Evolutionary conservation across 2,888 invertebrate species (phyloP), one percentile per base, ranked within the genome.

Genomic region (Eulithis prunata): DNA sequence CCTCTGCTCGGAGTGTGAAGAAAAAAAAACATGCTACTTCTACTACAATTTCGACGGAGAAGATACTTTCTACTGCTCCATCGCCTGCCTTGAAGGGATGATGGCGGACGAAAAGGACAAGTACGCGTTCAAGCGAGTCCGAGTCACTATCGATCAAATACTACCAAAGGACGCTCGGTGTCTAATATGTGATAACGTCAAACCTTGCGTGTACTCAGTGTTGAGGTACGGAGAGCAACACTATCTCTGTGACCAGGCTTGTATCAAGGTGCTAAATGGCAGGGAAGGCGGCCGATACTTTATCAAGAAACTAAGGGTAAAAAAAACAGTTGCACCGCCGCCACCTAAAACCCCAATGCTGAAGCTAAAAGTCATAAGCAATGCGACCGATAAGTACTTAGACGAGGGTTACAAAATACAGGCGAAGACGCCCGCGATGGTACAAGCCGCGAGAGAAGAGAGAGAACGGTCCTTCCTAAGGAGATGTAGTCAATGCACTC

Each of bases 371-470:
- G 92, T 92, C 2, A 93, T 93, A 41, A 93, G 93, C 67, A 94
- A 94, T 71, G 93, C 93, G 0, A 93, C 93, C 5, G 93, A 93
- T 68, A 93, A 93, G 76, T 93, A 93, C 78, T 81, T 93, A 62
- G 93, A 92, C 53, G 91, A 92, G 73, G 93, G 94, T 67, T 88
- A 84, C 70, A 90, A 95, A 83, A 94, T 95, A 45, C 93, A 94
- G 53, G 94, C 94, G 0, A 94, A 95, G 70, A 94, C 94, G 0
- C 93, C 94, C 0, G 93, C 90, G 0, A 94, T 95, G 87, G 93
- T 94, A 0, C 93, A 94, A 70, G 91, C 94, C 0, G 95, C 95
- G 0, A 88, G 94, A 1, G 86, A 94, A 6, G 95, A 95, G 62
- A 89, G 95, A 54, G 93, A 94, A 56, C 85, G 93, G 0, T 94